Evolutionary conservation across 2,113 vertebrate genomes (phyloP), one percentile per base, ranked within the genome.

Genomic region (Etheostoma cragini): DNA sequence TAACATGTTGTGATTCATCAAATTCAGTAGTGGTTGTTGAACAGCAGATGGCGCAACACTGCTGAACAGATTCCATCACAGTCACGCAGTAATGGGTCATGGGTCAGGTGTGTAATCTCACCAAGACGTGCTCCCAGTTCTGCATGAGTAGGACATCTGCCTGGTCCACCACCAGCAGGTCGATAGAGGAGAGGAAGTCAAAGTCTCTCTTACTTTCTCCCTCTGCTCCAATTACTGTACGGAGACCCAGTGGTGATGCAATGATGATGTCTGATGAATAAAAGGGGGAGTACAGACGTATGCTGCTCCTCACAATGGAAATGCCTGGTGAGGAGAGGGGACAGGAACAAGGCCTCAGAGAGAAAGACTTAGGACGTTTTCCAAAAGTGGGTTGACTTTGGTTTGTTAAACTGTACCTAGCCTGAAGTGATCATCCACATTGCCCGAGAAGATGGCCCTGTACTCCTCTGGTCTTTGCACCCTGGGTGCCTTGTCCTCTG

Each of bases 91-190:
- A 8, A 8, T 2, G 2, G 3, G 1, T 65, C 8, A 1, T 22
- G 35, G 58, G 46, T 26, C 13, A 22, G 45, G 19, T 21, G 50
- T 2, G n/a, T 10, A 13, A 63, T 68, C 93, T 84, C 90, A 99
- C 98, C 97, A 99, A 87, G 53, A 99, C 86, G 0, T 99, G 98
- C 57, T 99, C 98, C 98, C 98, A 99, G 76, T 99, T 99, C 94
- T 99, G 98, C 98, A 99, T 99, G 83, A 99, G 96, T 84, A 97
- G 96, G 63, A 99, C 89, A n/a, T 99, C 98, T 1, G 96, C 96
- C 89, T 99, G 97, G 84, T 99, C 98, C 68, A 99, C 91, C 68
- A 99, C 89, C 68, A 99, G 95, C 62, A 99, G 84, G 93, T 99
- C 97, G n/a, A 99, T 80, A 3, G 98, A 99, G 0, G 98, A 98